These are phyloP conservation scores for Latrodectus geometricus DNA, from an alignment of 1,140 invertebrate genomes.

Conservation along the genomic window DNA sequence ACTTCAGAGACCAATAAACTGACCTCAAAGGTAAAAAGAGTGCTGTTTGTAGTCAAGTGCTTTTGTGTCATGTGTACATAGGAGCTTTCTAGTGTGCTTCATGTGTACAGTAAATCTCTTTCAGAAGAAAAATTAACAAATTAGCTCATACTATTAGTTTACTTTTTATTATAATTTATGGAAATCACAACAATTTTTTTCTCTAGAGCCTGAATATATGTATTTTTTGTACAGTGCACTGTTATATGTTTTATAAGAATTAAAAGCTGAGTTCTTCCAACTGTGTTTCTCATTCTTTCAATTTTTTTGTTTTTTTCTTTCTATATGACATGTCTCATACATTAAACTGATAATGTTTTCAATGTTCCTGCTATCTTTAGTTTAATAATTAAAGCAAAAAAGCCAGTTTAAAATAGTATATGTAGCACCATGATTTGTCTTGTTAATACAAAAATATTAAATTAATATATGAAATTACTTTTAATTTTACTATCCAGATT, in stretches of 20 bases:
- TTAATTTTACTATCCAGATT: too few relatives aligned
- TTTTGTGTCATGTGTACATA: constrained; percentile 52
- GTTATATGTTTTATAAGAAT: constrained; percentile 60
- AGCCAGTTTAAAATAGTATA: too few relatives aligned
- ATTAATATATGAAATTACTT: too few relatives aligned
- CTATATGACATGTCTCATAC: not conserved
- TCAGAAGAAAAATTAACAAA: constrained; percentile 15
- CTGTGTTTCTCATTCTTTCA: not conserved
- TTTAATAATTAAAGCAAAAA: too few relatives aligned
- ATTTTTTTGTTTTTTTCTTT: not conserved
- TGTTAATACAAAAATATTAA: too few relatives aligned
- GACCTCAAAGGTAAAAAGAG: constrained; percentile 10
- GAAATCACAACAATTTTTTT: constrained; percentile 38
- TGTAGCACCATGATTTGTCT: too few relatives aligned
- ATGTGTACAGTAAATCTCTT: constrained; percentile 18
- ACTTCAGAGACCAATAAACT: constrained; percentile 38
- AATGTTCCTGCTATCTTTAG: too few relatives aligned
- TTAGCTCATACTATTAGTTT: constrained; percentile 39
- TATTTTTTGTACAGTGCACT: constrained; percentile 60
- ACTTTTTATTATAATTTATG: constrained; percentile 30
- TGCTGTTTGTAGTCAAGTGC: constrained; percentile 44
- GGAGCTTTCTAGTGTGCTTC: constrained; percentile 49
- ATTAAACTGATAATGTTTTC: too few relatives aligned
- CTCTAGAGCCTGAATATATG: constrained; percentile 36
- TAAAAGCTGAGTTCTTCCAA: constrained; percentile 50